These are phyloP conservation scores for Hemiprocne comata DNA, from an alignment of 2,113 vertebrate genomes.

Conservation along the genomic window DNA sequence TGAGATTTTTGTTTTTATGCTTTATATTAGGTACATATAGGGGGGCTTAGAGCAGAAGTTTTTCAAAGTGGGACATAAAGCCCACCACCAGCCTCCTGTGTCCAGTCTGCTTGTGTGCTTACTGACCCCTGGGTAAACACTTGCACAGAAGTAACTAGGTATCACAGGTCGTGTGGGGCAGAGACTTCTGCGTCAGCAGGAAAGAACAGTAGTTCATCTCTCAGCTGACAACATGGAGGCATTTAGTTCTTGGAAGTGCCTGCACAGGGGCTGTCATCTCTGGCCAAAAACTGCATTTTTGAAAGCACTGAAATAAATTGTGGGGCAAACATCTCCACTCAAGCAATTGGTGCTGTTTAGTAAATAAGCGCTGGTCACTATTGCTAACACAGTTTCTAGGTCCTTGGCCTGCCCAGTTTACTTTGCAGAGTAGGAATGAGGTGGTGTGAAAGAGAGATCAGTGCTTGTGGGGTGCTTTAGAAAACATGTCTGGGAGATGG, in stretches of 20 bases:
- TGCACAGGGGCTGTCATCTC: background rate
- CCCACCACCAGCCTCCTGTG: fast-evolving
- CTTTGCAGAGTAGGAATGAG: background rate
- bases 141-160: background rate
- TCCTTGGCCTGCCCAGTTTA: background rate
- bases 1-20: background rate
- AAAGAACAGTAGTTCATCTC: background rate
- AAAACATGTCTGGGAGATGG: background rate
- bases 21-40: background rate
- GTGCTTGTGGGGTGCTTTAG: background rate
- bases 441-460: background rate
- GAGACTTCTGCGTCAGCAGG: background rate
- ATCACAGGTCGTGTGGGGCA: background rate
- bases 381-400: background rate
- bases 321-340: background rate
- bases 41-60: background rate
- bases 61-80: background rate
- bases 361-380: background rate
- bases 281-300: background rate
- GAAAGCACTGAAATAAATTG: background rate
- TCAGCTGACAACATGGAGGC: background rate
- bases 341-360: background rate
- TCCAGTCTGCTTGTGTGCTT: background rate
- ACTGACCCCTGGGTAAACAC: background rate
- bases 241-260: background rate